Conservation (phyloP, 2,113 vertebrate species). For the Otis tarda region DNA sequence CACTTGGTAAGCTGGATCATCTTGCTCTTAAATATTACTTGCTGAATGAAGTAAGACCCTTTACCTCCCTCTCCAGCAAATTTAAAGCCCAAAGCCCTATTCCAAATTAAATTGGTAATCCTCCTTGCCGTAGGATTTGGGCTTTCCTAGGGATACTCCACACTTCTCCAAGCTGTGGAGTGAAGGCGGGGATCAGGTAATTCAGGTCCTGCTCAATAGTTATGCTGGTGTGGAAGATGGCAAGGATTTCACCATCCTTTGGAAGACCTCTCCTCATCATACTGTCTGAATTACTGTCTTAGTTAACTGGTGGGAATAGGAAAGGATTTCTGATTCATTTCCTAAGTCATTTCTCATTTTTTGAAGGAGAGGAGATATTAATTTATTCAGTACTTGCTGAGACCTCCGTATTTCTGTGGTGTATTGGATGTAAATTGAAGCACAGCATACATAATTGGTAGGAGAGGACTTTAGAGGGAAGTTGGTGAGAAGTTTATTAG, state of each 20-base stretch:
- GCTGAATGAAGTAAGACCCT: background rate
- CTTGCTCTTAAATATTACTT: background rate
- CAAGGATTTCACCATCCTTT: background rate
- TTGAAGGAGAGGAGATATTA: background rate
- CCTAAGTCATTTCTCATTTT: background rate
- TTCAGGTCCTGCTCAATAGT: background rate
- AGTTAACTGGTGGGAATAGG: background rate
- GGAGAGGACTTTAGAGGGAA: background rate
- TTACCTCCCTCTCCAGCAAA: background rate
- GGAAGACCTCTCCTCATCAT: background rate
- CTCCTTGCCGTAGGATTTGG: background rate
- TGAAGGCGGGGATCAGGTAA: background rate
- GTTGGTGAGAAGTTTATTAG: too few species aligned
- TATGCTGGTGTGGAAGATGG: background rate
- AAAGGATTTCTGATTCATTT: background rate
- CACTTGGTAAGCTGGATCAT: background rate
- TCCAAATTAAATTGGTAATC: background rate
- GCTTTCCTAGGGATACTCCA: background rate
- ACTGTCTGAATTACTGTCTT: background rate
- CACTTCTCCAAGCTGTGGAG: background rate
- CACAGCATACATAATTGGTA: background rate
- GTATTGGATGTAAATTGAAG: background rate
- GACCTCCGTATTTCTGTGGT: background rate
- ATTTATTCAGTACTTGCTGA: background rate
- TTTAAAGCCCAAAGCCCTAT: background rate